Evolutionary conservation across 1,140 invertebrate genomes (phyloP).

Genomic region (Heterodera schachtii): DNA sequence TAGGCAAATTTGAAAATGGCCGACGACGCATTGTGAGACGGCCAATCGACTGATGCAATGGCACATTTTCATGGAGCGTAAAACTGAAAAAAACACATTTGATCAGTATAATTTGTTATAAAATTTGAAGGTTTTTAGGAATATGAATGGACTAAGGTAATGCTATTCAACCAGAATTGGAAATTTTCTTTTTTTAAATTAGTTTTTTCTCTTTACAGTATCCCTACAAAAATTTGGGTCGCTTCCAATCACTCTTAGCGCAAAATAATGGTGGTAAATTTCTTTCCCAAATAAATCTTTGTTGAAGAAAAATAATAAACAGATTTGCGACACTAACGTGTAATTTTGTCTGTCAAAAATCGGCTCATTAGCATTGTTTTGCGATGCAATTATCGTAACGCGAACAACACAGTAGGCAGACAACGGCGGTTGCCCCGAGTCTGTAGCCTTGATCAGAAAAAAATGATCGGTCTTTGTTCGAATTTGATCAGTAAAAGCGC

Average conservation of each 20-base stretch:
- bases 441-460: slow-evolving; percentile 31
- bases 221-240: too few relatives aligned
- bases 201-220: too few relatives aligned
- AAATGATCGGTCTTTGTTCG: not conserved
- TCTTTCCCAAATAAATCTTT: not conserved
- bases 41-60: not conserved
- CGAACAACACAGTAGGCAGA: slow-evolving; percentile 7
- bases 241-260: too few relatives aligned
- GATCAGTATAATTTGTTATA: too few relatives aligned
- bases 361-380: not conserved
- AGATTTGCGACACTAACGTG: not conserved
- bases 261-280: too few relatives aligned
- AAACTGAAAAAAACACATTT: slow-evolving; percentile 1
- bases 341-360: not conserved
- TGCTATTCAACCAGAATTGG: too few relatives aligned
- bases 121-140: too few relatives aligned
- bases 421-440: slow-evolving; percentile 36
- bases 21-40: not conserved
- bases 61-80: slow-evolving; percentile 1
- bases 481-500: not conserved
- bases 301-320: not conserved
- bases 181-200: too few relatives aligned
- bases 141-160: too few relatives aligned
- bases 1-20: not conserved
- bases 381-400: not conserved